Evolutionary conservation across 2,113 vertebrate genomes (phyloP), one percentile per base, ranked within the genome.

Genomic region (Carassius auratus): DNA sequence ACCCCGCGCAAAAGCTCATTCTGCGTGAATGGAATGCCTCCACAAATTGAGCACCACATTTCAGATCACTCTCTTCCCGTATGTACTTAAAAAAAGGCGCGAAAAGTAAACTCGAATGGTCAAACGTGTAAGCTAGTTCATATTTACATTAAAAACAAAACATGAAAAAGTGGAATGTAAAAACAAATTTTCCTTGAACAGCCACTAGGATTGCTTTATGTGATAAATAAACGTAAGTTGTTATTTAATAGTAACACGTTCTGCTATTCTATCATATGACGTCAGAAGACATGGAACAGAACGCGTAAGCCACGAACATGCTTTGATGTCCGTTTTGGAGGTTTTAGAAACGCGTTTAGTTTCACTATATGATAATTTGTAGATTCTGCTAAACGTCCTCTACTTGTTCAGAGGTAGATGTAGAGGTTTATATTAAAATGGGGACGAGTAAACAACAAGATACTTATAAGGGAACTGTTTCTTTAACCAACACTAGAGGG

Each of bases 401-500:
- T 42, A 61, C 9, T 21, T 21, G 33, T 42, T 21, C 36, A 33
- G 42, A 19, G 9, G 9, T 1, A 7, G 42, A 2, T 8, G 7
- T 42, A 45, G 7, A 64, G 23, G 9, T 64, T 14, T 81, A 13
- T 15, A 55, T 36, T 23, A 30, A 50, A 5, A 19, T 36, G 9
- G 21, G 23, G 66, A 33, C 3, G 4, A 26, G 4, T 23, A 64
- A 64, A 64, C 45, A 12, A 45, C n/a, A 75, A 57, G 42, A 42
- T 9, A 21, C 4, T 38, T 71, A 21, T 12, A 38, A 10, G 4
- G n/a, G 19, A 50, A 61, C 74, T 15, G 64, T 81, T 52, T 1
- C 19, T 9, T 30, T 30, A 38, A 52, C 19, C 5, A 64, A 83
- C 88, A 84, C 69, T 78, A 86, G 90, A 84, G 87, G 87, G 80